Percentiles rank a stretch among this genome's conserved stretches.
phyloP scores from a whole-genome alignment of 2,113 vertebrate genomes.

The Gasterosteus nipponicus region DNA sequence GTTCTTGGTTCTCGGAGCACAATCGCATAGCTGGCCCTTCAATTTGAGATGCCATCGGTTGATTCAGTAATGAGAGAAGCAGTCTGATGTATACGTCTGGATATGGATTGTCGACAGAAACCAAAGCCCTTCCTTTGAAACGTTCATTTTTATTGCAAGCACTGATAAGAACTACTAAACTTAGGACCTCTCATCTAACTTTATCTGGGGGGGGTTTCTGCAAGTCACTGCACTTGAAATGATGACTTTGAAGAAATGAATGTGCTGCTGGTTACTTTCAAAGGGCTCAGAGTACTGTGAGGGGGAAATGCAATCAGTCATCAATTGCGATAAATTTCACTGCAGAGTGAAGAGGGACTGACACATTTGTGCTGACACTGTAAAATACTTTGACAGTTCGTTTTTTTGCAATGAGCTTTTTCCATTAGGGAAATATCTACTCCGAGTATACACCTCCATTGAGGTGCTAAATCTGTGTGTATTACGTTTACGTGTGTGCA shows the following conservation, averaged over 20 bases:
- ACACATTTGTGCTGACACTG: conserved; percentile 76
- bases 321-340: conserved; percentile 77
- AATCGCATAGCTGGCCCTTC: conserved; percentile 42
- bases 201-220: conserved; percentile 57
- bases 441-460: conserved; percentile 18
- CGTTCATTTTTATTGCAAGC: conserved; percentile 39
- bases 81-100: conserved; percentile 6
- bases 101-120: neutral
- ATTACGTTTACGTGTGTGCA: conserved; percentile 31
- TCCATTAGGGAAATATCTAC: conserved; percentile 74
- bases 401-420: conserved; percentile 75
- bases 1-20: conserved; percentile 49
- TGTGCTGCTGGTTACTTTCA: conserved; percentile 73
- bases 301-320: conserved; percentile 77
- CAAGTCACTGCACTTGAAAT: conserved; percentile 71
- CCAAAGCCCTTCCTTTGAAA: conserved; percentile 7
- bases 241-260: conserved; percentile 75
- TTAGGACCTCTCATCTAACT: conserved; percentile 59
- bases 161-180: conserved; percentile 63
- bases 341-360: conserved; percentile 66
- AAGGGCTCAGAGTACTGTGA: conserved; percentile 63
- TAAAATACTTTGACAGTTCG: conserved; percentile 76
- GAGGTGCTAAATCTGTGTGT: conserved; percentile 32
- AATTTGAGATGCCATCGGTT: conserved; percentile 40
- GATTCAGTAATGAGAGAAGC: conserved; percentile 42